These are phyloP conservation scores for Heloderma charlesbogerti DNA, from an alignment of 2,113 vertebrate genomes.

Conservation along the genomic window DNA sequence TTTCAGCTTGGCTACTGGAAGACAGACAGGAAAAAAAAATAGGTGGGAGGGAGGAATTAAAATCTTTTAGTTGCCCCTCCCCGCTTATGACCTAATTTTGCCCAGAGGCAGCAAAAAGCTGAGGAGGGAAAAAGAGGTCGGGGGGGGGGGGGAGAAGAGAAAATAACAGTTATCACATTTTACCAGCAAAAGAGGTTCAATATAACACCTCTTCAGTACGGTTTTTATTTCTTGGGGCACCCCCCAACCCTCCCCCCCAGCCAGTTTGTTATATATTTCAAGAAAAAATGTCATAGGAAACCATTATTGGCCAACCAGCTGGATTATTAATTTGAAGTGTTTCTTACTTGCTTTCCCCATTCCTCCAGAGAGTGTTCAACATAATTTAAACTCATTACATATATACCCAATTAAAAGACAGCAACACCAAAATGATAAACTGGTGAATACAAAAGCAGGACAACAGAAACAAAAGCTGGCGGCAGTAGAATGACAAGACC, in stretches of 20 bases:
- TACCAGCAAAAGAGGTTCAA: background rate
- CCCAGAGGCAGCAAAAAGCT: background rate
- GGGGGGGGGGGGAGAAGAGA: background rate
- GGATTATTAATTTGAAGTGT: background rate
- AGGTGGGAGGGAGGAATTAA: background rate
- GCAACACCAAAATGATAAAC: background rate
- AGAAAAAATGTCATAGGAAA: background rate
- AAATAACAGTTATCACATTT: background rate
- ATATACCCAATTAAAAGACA: background rate
- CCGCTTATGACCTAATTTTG: background rate
- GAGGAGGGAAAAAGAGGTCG: background rate
- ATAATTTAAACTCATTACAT: background rate
- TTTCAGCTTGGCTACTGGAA: constrained; percentile 4
- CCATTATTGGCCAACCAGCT: background rate
- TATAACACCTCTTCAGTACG: background rate
- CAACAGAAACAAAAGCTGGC: background rate
- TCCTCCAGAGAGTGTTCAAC: background rate
- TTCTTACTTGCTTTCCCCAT: background rate
- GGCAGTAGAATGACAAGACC: background rate
- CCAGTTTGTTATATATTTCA: background rate
- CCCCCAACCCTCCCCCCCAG: too few relatives aligned
- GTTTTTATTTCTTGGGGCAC: too few relatives aligned
- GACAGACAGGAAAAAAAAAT: constrained; percentile 20
- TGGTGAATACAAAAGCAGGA: background rate
- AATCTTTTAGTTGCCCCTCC: background rate